Percentiles rank a stretch among this genome's conserved stretches.
Evolutionary conservation across 2,888 invertebrate genomes (phyloP).

Genomic region (Athripsodes cinereus): DNA sequence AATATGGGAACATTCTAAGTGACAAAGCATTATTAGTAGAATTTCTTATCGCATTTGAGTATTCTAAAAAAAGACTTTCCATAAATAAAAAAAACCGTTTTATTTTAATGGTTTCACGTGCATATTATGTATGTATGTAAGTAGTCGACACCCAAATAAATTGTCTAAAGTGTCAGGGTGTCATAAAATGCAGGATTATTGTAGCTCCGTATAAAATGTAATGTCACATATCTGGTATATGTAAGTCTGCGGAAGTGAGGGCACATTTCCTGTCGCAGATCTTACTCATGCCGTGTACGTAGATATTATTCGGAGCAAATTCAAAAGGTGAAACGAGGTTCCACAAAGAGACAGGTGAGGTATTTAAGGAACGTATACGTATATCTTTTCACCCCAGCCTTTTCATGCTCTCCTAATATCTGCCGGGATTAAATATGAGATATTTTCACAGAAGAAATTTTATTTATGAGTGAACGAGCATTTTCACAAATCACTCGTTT

Average conservation of each 20-base stretch:
- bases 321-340: neutral
- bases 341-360: neutral
- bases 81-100: too few species aligned
- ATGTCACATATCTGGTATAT: neutral
- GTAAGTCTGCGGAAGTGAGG: neutral
- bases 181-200: neutral
- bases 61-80: too few species aligned
- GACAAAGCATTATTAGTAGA: too few species aligned
- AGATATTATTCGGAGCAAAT: neutral
- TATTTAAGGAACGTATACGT: neutral
- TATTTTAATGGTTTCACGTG: too few species aligned
- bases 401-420: conserved; percentile 1
- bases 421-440: neutral
- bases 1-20: too few species aligned
- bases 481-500: conserved; percentile 2
- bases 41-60: too few species aligned
- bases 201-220: neutral
- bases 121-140: too few species aligned
- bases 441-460: neutral
- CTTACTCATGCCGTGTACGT: neutral
- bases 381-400: neutral
- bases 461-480: neutral
- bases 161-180: neutral
- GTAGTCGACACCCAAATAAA: too few species aligned
- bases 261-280: neutral